Base-by-base conservation (phyloP, 1,140 invertebrate genomes). In the Drosophila sechellia region DNA sequence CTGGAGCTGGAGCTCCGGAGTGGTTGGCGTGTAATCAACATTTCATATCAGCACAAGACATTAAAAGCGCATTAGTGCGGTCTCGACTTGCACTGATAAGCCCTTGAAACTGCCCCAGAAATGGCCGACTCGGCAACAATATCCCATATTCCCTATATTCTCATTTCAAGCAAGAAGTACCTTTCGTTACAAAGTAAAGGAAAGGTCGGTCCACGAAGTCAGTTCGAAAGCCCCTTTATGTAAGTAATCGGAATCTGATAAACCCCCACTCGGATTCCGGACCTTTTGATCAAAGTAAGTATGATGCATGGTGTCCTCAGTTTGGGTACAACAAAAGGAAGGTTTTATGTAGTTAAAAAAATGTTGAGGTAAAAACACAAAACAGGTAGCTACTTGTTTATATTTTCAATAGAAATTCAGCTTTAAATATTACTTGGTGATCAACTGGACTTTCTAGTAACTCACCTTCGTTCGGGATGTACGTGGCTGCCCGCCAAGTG, bases 401-500 rank as follows among this genome's bases (percentile, higher is more conserved):
- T n/a, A n/a, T n/a, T n/a, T n/a, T n/a, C n/a, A n/a, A n/a, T n/a
- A n/a, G n/a, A n/a, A n/a, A n/a, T n/a, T n/a, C n/a, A n/a, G n/a
- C n/a, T n/a, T 22, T 22, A 22, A 22, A 22, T 22, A 22, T 22
- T 22, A 22, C 20, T 22, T 22, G 20, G 3, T 22, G 20, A 22
- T 22, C 20, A 0, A 22, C 3, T 22, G 20, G 2, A 2, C 0
- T 43, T 8, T 43, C 15, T 20, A n/a, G 3, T n/a, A 12, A 89
- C 94, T 95, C 94, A 98, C 97, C 96, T 96, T 97, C 84, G 95
- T 96, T 74, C 94, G 96, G 45, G 95, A 94, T 22, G 96, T 97
- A 80, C 94, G 94, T 12, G 97, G 95, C 40, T 93, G 93, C 60
- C 94, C 93, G 31, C 93, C 93, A 10, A 95, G 93, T 22, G 96